Conservation (phyloP, 1,140 invertebrate species). For the Drosophila ficusphila region DNA sequence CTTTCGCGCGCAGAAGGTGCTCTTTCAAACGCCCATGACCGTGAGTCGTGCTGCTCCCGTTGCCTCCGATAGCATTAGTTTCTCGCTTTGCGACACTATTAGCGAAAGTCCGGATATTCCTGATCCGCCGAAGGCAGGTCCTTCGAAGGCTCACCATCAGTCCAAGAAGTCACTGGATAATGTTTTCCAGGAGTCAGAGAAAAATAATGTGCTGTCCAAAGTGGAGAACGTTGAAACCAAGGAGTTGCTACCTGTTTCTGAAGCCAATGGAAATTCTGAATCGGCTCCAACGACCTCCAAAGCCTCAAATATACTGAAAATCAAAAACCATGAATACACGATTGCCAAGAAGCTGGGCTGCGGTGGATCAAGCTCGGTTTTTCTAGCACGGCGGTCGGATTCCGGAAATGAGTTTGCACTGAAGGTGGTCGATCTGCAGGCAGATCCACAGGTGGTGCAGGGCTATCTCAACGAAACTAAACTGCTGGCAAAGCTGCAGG, state of each 20-base stretch:
- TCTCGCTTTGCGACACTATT: constrained; percentile 79
- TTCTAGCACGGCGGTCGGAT: constrained; percentile 59
- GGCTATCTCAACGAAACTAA: constrained; percentile 96
- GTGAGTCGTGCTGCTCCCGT: constrained; percentile 63
- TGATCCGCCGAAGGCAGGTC: constrained; percentile 11
- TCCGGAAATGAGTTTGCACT: constrained; percentile 69
- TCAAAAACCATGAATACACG: constrained; percentile 70
- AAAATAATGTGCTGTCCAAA: constrained; percentile 2
- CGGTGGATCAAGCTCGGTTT: constrained; percentile 81
- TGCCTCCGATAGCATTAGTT: constrained; percentile 63
- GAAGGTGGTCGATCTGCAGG: constrained; percentile 88
- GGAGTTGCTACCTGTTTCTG: not conserved
- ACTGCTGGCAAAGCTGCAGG: constrained; percentile 93
- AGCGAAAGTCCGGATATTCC: constrained; percentile 62
- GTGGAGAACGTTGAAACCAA: not conserved
- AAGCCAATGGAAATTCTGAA: not conserved
- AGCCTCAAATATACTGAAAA: constrained; percentile 44
- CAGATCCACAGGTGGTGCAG: constrained; percentile 89
- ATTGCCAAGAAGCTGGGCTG: constrained; percentile 75
- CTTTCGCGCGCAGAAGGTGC: constrained; percentile 79
- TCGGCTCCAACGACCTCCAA: not conserved
- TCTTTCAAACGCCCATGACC: constrained; percentile 81
- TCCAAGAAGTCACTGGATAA: constrained; percentile 70
- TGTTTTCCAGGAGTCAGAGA: constrained; percentile 43
- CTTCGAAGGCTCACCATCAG: constrained; percentile 12